phyloP scores from a whole-genome alignment of 2,888 invertebrate genomes.

The Drosophila kokeensis region DNA sequence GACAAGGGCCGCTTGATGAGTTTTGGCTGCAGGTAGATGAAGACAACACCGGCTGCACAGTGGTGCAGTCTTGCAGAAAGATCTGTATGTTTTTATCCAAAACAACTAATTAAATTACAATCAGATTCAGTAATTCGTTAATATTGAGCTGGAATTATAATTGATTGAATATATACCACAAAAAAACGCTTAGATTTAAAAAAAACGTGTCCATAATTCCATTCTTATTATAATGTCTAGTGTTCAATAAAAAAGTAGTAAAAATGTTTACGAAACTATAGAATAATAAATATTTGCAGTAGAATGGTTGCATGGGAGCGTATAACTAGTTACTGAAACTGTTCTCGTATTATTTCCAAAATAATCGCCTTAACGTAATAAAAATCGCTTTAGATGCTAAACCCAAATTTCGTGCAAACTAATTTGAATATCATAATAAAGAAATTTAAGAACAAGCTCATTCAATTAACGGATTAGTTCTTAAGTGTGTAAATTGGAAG shows the following conservation, averaged over 20 bases:
- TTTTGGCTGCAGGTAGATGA: constrained; percentile 78
- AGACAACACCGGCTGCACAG: constrained; percentile 61
- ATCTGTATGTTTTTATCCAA: neutral
- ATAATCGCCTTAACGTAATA: constrained; percentile 31
- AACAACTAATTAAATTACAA: constrained; percentile 32
- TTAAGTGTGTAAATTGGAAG: neutral
- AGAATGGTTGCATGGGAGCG: neutral
- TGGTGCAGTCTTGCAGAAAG: constrained; percentile 27
- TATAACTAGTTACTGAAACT: neutral
- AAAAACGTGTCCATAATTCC: neutral
- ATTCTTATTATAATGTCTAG: neutral
- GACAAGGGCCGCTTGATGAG: constrained; percentile 80
- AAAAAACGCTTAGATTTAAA: neutral
- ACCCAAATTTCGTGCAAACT: neutral
- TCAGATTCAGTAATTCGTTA: constrained; percentile 4
- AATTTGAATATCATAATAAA: constrained; percentile 25
- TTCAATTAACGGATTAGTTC: neutral
- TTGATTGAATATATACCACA: neutral
- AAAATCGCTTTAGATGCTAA: neutral
- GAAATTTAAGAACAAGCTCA: neutral
- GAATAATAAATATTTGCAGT: neutral
- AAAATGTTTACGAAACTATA: constrained; percentile 1
- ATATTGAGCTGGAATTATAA: neutral
- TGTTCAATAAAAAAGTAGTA: neutral
- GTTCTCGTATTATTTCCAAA: neutral